Evolutionary conservation across 2,113 vertebrate genomes (phyloP).

Genomic region (Zapus hudsonius): DNA sequence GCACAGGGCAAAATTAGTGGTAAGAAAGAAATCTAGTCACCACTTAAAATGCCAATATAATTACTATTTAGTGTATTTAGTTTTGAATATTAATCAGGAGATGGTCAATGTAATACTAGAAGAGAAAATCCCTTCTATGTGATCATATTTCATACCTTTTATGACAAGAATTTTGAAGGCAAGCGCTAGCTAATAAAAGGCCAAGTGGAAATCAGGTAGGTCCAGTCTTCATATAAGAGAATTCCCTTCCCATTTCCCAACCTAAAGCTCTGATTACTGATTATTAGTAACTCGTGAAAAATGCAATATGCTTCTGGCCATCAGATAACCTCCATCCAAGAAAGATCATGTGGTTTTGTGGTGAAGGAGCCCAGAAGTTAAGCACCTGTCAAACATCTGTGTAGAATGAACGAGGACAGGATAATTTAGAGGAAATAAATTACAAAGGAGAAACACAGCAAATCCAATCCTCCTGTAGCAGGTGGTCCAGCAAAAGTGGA

Average conservation of each 20-base stretch:
- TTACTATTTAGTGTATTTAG: not conserved
- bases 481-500: conserved; percentile 65
- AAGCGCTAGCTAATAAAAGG: not conserved
- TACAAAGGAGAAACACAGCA: conserved; percentile 69
- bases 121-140: not conserved
- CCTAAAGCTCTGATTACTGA: not conserved
- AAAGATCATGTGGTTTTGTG: not conserved
- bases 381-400: conserved; percentile 65
- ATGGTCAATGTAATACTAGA: not conserved
- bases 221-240: not conserved
- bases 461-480: conserved; percentile 66
- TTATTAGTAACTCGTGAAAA: not conserved
- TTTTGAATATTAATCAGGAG: not conserved
- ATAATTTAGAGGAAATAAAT: conserved; percentile 76
- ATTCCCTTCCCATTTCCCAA: not conserved
- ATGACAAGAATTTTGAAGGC: not conserved
- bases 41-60: not conserved
- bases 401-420: conserved; percentile 37
- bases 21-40: conserved; percentile 11
- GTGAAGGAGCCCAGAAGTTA: conserved; percentile 23
- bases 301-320: not conserved
- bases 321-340: not conserved
- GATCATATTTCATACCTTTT: not conserved
- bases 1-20: not conserved
- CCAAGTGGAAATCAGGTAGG: not conserved